phyloP scores from a whole-genome alignment of 1,140 invertebrate genomes.

The Heliconius congener region DNA sequence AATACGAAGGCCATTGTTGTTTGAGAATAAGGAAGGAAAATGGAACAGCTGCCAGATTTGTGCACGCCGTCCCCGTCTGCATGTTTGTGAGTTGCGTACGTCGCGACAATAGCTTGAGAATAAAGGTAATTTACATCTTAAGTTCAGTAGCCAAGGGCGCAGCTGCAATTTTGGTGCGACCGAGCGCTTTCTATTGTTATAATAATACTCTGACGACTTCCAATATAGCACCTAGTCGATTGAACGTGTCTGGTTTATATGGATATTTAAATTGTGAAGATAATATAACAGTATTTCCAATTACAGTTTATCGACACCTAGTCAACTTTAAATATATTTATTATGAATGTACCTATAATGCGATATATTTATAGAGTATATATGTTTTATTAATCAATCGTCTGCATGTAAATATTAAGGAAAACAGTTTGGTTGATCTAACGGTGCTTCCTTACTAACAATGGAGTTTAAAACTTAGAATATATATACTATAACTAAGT shows the following conservation, averaged over 20 bases:
- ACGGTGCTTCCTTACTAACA: background rate
- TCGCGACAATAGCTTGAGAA: slow-evolving; percentile 64
- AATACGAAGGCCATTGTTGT: slow-evolving; percentile 68
- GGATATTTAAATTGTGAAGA: background rate
- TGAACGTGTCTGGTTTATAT: background rate
- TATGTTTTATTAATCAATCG: background rate
- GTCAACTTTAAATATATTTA: background rate
- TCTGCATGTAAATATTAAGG: background rate
- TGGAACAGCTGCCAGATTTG: slow-evolving; percentile 76
- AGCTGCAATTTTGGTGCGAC: slow-evolving; percentile 69
- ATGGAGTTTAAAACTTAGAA: slow-evolving; percentile 60
- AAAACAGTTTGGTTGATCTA: background rate
- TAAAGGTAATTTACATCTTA: slow-evolving; percentile 81
- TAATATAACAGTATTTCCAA: background rate
- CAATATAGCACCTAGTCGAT: slow-evolving; percentile 32
- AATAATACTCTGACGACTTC: slow-evolving; percentile 1
- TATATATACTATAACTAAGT: slow-evolving; percentile 40
- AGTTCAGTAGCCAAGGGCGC: slow-evolving; percentile 71
- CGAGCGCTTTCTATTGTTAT: slow-evolving; percentile 33
- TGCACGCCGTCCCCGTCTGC: slow-evolving; percentile 74
- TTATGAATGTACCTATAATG: background rate
- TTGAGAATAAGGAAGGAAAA: slow-evolving; percentile 75
- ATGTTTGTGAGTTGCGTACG: slow-evolving; percentile 66
- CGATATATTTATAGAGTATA: background rate
- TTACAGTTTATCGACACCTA: background rate